Evolutionary conservation across 2,888 invertebrate genomes (phyloP).

Genomic region (Osmoderma eremita): DNA sequence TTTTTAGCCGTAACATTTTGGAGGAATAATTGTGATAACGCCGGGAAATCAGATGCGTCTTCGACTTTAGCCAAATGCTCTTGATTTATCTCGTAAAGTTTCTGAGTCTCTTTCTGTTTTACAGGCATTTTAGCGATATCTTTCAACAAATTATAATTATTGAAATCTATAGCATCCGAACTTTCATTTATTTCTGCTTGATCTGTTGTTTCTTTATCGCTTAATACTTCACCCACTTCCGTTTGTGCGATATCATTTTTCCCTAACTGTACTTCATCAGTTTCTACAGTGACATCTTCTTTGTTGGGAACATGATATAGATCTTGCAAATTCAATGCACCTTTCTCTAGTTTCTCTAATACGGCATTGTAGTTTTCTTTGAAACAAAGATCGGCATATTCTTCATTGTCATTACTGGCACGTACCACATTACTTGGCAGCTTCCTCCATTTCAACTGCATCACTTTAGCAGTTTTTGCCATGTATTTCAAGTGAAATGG

Average conservation of each 20-base stretch:
- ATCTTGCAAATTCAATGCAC: slow-evolving; percentile 55
- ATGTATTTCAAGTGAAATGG: slow-evolving; percentile 70
- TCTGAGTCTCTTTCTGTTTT: slow-evolving; percentile 47
- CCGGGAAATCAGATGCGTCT: slow-evolving; percentile 32
- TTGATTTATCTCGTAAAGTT: slow-evolving; percentile 30
- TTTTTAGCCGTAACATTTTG: slow-evolving; percentile 44
- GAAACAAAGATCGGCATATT: slow-evolving; percentile 54
- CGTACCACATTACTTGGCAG: slow-evolving; percentile 63
- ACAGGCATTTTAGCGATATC: slow-evolving; percentile 53
- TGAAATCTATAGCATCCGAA: slow-evolving; percentile 39
- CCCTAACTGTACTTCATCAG: slow-evolving; percentile 22
- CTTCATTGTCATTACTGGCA: slow-evolving; percentile 44
- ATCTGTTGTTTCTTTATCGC: background rate
- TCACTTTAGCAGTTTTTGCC: slow-evolving; percentile 72
- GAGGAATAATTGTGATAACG: slow-evolving; percentile 39
- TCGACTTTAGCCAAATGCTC: slow-evolving; percentile 23
- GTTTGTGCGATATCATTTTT: slow-evolving; percentile 41
- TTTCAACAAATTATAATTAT: slow-evolving; percentile 54
- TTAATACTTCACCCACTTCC: slow-evolving; percentile 8
- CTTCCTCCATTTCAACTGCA: slow-evolving; percentile 76
- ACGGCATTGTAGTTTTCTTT: slow-evolving; percentile 55
- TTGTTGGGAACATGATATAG: slow-evolving; percentile 44
- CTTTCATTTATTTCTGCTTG: background rate
- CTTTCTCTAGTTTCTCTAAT: slow-evolving; percentile 56
- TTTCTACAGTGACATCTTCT: slow-evolving; percentile 9